These are phyloP conservation scores for Lethocerus indicus DNA, from an alignment of 1,140 invertebrate genomes.

Conservation along the genomic window DNA sequence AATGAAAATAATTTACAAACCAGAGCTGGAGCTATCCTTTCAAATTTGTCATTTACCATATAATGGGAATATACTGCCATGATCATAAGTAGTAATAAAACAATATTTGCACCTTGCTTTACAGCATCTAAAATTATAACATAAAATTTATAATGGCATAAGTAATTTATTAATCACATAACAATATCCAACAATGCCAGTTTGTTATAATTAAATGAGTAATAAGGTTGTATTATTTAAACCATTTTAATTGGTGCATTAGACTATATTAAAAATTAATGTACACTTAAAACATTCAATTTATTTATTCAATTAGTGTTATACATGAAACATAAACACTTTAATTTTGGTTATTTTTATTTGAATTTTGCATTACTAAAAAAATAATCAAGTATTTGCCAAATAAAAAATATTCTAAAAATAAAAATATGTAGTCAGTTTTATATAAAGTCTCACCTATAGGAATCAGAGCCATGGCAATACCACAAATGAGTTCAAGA, in stretches of 20 bases:
- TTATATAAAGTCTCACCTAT: conserved; percentile 40
- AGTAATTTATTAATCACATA: neutral
- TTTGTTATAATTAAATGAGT: neutral
- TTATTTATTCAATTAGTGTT: too few species aligned
- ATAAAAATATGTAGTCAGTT: neutral
- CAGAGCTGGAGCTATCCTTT: conserved; percentile 77
- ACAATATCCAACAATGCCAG: neutral
- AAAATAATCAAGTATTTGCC: neutral
- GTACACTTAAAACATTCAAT: too few species aligned
- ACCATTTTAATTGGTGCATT: neutral
- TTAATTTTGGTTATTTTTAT: too few species aligned
- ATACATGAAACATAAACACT: too few species aligned
- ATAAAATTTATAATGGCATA: neutral
- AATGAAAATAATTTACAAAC: conserved; percentile 25
- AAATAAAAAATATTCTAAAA: neutral
- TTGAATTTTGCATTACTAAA: too few species aligned
- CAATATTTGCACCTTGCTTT: conserved; percentile 74
- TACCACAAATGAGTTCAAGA: conserved; percentile 76
- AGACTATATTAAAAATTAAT: too few species aligned
- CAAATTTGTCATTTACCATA: conserved; percentile 82
- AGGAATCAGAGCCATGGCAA: conserved; percentile 73
- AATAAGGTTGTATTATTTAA: neutral
- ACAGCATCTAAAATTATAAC: conserved; percentile 51
- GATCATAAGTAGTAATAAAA: conserved; percentile 64
- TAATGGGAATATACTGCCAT: conserved; percentile 85